Evolutionary conservation across 2,113 vertebrate genomes (phyloP), one percentile per base, ranked within the genome.

Genomic region (Colaptes auratus): DNA sequence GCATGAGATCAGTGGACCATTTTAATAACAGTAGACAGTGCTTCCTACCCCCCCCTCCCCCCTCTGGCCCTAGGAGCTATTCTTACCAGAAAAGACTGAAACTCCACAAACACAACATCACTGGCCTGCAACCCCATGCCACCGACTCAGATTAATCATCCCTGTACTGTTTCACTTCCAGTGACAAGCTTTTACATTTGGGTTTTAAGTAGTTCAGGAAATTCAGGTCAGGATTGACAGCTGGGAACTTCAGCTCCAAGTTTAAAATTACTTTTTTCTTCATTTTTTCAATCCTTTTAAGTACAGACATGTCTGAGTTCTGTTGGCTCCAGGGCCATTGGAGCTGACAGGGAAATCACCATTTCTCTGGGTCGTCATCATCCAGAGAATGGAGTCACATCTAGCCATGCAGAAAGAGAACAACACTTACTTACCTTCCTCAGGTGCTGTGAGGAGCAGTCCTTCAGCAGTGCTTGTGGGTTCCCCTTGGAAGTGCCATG

Each of bases 1-100:
- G 92, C 93, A 92, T 69, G 88, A 94, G 88, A 63, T 90, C 95
- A 96, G 76, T 44, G 80, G 88, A 96, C 80, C 95, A 84, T 95
- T 95, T 93, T 95, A 96, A 95, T 81, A 88, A 60, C 73, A 78
- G 65, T 6, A 86, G 93, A 83, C 96, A 96, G 58, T 14, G 69
- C 61, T 96, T 91, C 86, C 80, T 89, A 66, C 74, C 56, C 74
- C 78, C 58, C 84, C 67, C 88, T 77, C 64, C 89, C 78, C 64
- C 89, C 78, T 33, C 75, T 16, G 33, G 91, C 74, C 84, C 71
- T 92, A 82, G 31, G 56, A 94, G 84, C 64, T 66, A 18, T 89
- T 93, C 92, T 74, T 71, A 89, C 74, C 75, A 93, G 83, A 73
- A 89, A 64, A 90, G 58, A n/a, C 83, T 86, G 70, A 42, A 82